phyloP scores from a whole-genome alignment of 2,113 vertebrate genomes.

The Sinocyclocheilus rhinocerous region DNA sequence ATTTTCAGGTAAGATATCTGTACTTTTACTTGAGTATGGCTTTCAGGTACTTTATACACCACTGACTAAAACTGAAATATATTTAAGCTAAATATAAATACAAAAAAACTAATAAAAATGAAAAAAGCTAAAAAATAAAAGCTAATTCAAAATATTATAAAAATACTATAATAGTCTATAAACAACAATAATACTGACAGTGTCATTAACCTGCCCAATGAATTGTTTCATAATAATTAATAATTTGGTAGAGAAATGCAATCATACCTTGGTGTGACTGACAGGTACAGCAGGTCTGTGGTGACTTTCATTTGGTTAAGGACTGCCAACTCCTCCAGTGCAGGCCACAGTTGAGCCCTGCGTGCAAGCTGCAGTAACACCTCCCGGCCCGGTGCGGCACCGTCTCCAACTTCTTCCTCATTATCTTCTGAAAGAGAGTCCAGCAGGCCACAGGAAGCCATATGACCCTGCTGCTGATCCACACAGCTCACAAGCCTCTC shows the following conservation, averaged over 20 bases:
- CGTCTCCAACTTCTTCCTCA: conserved; percentile 52
- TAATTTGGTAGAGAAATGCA: not conserved
- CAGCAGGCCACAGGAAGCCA: conserved; percentile 79
- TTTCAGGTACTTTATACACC: too few relatives aligned
- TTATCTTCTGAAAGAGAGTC: conserved; percentile 53
- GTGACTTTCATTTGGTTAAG: conserved; percentile 89
- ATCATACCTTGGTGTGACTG: conserved; percentile 69
- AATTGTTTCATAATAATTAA: not conserved
- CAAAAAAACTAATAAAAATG: not conserved
- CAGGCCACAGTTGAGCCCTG: conserved; percentile 88
- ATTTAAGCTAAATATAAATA: not conserved
- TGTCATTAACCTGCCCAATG: not conserved
- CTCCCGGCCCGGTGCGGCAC: conserved; percentile 60
- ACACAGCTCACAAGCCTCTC: conserved; percentile 78
- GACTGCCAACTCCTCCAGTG: conserved; percentile 82
- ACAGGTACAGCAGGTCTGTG: conserved; percentile 77
- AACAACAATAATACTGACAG: not conserved
- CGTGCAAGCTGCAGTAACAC: conserved; percentile 79
- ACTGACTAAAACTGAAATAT: not conserved
- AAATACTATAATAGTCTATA: not conserved
- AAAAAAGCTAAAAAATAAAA: not conserved
- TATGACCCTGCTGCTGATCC: conserved; percentile 75
- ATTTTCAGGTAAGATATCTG: too few relatives aligned
- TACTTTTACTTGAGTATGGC: too few relatives aligned
- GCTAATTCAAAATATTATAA: not conserved